Evolutionary conservation across 2,797 vertebrate species (phyloP).

Genomic region (Champsocephalus gunnari): DNA sequence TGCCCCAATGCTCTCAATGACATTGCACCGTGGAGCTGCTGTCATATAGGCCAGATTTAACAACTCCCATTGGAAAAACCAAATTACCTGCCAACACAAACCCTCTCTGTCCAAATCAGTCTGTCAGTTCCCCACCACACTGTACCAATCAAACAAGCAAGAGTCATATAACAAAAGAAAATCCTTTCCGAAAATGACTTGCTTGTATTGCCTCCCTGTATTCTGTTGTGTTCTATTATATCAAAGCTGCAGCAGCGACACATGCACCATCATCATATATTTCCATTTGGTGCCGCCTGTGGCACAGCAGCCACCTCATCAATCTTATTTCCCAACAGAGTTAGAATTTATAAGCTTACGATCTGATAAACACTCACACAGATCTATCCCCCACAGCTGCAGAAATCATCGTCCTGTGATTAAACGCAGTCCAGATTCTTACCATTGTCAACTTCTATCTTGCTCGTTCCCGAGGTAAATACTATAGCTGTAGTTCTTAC

Average conservation of each 20-base stretch:
- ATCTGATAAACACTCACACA: conserved; percentile 52
- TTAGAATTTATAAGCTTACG: conserved; percentile 61
- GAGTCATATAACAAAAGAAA: conserved; percentile 1
- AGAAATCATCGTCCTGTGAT: conserved; percentile 57
- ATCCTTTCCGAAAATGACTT: conserved; percentile 13
- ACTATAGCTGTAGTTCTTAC: conserved; percentile 23
- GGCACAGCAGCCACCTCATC: conserved; percentile 55
- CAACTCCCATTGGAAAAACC: conserved; percentile 1
- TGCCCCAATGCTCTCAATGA: conserved; percentile 21
- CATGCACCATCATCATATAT: conserved; percentile 50
- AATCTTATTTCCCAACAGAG: conserved; percentile 70
- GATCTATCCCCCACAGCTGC: conserved; percentile 39
- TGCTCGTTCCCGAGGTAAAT: conserved; percentile 46
- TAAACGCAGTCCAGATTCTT: conserved; percentile 59
- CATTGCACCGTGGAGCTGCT: conserved; percentile 7
- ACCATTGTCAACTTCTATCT: conserved; percentile 46
- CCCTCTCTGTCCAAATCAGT: conserved; percentile 2
- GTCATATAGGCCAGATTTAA: conserved; percentile 5
- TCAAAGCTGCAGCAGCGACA: conserved; percentile 41
- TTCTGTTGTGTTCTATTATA: conserved; percentile 37
- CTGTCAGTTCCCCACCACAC: conserved; percentile 23
- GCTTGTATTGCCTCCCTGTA: conserved; percentile 24
- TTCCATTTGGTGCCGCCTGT: conserved; percentile 42
- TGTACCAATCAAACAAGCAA: conserved; percentile 7
- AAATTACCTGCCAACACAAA: conserved; percentile 30